Evolutionary conservation across 2,797 vertebrate genomes (phyloP).

Genomic region (Todus mexicanus): DNA sequence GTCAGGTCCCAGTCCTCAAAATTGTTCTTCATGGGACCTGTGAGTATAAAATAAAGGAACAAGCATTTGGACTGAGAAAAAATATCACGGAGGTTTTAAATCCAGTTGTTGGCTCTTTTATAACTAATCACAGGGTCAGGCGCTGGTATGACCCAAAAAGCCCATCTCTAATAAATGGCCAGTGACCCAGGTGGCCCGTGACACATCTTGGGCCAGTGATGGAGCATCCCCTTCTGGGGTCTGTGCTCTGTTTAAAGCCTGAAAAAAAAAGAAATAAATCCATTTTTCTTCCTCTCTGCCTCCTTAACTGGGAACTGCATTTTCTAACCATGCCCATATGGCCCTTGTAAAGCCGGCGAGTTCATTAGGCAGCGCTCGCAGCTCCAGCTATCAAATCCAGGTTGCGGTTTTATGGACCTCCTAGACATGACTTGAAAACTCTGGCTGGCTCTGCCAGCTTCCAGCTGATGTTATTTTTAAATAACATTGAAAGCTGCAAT

Average conservation of each 20-base stretch:
- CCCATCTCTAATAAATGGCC: fast-evolving
- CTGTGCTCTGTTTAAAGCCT: not conserved
- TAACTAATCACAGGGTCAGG: fast-evolving
- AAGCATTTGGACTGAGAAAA: not conserved
- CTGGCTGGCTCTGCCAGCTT: not conserved
- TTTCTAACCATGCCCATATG: not conserved
- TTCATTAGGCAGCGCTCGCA: not conserved
- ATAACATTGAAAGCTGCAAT: slow-evolving; percentile 11
- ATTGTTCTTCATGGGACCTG: not conserved
- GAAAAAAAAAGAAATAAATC: too few relatives aligned
- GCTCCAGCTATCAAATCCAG: not conserved
- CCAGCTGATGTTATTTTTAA: slow-evolving; percentile 43
- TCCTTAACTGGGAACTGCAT: not conserved
- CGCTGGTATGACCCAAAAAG: not conserved
- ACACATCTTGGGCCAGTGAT: not conserved
- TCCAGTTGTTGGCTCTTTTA: not conserved
- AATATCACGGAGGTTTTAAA: not conserved
- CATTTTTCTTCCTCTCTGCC: not conserved
- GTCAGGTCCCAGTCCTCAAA: not conserved
- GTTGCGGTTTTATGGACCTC: not conserved
- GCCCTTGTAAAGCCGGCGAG: not conserved
- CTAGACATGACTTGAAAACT: not conserved
- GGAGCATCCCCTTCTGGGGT: not conserved
- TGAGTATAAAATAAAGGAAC: not conserved
- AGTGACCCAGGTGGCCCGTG: fast-evolving